phyloP scores from a whole-genome alignment of 2,888 invertebrate species.

The Cryptocheilus praepositus region DNA sequence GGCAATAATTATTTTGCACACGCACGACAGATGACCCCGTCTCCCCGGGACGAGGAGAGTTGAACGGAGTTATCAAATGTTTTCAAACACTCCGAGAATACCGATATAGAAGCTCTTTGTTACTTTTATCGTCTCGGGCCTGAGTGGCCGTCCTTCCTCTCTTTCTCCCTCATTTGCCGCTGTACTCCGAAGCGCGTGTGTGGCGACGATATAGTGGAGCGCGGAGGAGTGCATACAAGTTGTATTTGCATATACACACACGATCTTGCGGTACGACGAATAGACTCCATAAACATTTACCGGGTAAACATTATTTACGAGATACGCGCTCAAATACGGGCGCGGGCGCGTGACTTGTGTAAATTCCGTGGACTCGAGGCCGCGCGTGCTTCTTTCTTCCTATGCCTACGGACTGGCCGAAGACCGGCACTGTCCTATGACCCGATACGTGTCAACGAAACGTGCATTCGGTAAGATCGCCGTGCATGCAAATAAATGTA shows the following conservation, averaged over 20 bases:
- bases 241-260: background rate
- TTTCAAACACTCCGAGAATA: slow-evolving; percentile 45
- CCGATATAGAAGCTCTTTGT: slow-evolving; percentile 52
- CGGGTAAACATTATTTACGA: too few relatives aligned
- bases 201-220: background rate
- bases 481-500: too few relatives aligned
- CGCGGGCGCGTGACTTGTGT: too few relatives aligned
- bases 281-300: too few relatives aligned
- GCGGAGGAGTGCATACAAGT: slow-evolving; percentile 5
- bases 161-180: slow-evolving; percentile 12
- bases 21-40: slow-evolving; percentile 49
- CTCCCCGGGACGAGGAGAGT: slow-evolving; percentile 7
- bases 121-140: slow-evolving; percentile 40
- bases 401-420: too few relatives aligned
- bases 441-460: too few relatives aligned
- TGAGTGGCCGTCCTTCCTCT: background rate
- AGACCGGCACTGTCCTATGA: too few relatives aligned
- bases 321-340: too few relatives aligned
- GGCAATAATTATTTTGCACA: slow-evolving; percentile 45
- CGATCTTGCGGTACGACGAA: too few relatives aligned
- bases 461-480: too few relatives aligned
- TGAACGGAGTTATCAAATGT: slow-evolving; percentile 56
- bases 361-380: too few relatives aligned
- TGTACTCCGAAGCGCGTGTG: slow-evolving; percentile 18
- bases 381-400: too few relatives aligned